These are phyloP conservation scores for Copidosoma aretas DNA, from an alignment of 2,888 invertebrate species.

Conservation along the genomic window DNA sequence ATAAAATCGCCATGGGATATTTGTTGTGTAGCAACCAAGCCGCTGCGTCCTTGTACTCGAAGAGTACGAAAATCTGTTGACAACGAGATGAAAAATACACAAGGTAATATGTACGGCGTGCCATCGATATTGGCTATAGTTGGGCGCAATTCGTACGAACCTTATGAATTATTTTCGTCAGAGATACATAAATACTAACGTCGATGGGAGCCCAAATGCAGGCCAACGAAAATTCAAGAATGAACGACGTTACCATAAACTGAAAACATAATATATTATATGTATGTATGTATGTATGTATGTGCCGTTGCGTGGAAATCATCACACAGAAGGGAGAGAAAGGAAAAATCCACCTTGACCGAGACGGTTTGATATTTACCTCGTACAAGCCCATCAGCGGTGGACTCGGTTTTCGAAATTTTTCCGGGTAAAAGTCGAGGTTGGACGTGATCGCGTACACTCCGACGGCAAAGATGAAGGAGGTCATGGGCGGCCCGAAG, in stretches of 20 bases:
- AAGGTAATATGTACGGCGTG: no score
- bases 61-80: constrained; percentile 42
- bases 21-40: constrained; percentile 39
- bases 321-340: no score
- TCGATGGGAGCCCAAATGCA: constrained; percentile 57
- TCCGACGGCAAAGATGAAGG: constrained; percentile 50
- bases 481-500: constrained; percentile 49
- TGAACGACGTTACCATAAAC: constrained; percentile 53
- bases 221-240: constrained; percentile 53
- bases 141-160: constrained; percentile 44
- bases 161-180: constrained; percentile 46
- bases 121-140: neutral
- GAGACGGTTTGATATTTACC: constrained; percentile 36
- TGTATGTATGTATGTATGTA: no score
- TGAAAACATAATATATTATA: constrained; percentile 31
- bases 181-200: constrained; percentile 47
- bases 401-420: constrained; percentile 46
- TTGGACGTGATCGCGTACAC: constrained; percentile 49
- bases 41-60: constrained; percentile 42
- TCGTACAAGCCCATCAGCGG: constrained; percentile 50
- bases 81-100: neutral
- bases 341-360: no score
- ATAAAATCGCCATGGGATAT: constrained; percentile 41
- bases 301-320: neutral
- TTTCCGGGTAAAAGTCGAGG: constrained; percentile 48